These are phyloP conservation scores for Gymnoscelis rufifasciata DNA, from an alignment of 2,888 invertebrate genomes.

Conservation along the genomic window DNA sequence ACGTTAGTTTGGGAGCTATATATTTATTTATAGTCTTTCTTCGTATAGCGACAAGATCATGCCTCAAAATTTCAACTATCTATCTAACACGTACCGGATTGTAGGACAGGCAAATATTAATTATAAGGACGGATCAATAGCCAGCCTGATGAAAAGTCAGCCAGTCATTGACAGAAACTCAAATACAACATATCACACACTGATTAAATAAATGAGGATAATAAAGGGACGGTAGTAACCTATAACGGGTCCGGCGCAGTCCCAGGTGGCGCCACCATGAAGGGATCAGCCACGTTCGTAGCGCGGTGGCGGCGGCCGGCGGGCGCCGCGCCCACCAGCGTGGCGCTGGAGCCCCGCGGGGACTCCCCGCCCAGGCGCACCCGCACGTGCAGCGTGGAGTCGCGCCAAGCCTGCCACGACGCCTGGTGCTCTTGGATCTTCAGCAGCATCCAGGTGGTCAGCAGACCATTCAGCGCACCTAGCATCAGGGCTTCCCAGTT, in stretches of 20 bases:
- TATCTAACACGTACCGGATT: too few relatives aligned
- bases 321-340: constrained; percentile 32
- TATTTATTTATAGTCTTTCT: too few relatives aligned
- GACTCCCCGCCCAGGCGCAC: constrained; percentile 52
- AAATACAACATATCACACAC: too few relatives aligned
- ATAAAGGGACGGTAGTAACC: background rate
- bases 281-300: constrained; percentile 61
- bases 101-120: too few relatives aligned
- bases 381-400: constrained; percentile 67
- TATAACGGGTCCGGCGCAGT: constrained; percentile 8
- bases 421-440: constrained; percentile 73
- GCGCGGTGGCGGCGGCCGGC: constrained; percentile 36
- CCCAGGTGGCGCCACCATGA: constrained; percentile 53
- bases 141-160: too few relatives aligned
- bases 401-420: constrained; percentile 72
- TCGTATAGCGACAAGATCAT: too few relatives aligned
- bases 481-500: constrained; percentile 1
- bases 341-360: constrained; percentile 37
- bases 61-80: too few relatives aligned
- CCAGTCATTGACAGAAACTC: too few relatives aligned
- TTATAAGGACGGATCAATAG: too few relatives aligned
- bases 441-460: constrained; percentile 73
- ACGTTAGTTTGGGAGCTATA: too few relatives aligned
- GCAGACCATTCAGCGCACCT: constrained; percentile 67
- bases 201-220: too few relatives aligned